These are phyloP conservation scores for Drosophila subpulchrella DNA, from an alignment of 1,140 invertebrate genomes.

Conservation along the genomic window DNA sequence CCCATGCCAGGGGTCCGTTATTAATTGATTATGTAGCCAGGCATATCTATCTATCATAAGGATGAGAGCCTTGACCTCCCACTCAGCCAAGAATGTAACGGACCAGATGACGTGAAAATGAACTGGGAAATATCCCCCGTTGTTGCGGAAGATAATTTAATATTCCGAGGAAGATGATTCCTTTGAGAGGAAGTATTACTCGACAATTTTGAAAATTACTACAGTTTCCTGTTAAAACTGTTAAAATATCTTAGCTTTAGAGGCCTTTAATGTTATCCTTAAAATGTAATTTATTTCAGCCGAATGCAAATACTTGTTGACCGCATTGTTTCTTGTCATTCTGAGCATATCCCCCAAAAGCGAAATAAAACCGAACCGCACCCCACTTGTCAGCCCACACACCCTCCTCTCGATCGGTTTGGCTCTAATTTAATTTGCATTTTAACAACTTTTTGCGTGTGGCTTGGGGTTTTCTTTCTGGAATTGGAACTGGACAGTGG, in stretches of 20 bases:
- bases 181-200: slow-evolving; percentile 14
- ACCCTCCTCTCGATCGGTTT: slow-evolving; percentile 55
- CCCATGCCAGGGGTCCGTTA: slow-evolving; percentile 39
- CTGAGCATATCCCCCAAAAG: slow-evolving; percentile 7
- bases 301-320: neutral
- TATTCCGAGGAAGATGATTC: neutral
- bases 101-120: slow-evolving; percentile 50
- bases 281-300: neutral
- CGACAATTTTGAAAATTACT: neutral
- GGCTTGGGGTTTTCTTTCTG: slow-evolving; percentile 57
- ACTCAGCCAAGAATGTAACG: slow-evolving; percentile 3
- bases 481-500: slow-evolving; percentile 31
- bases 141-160: slow-evolving; percentile 12
- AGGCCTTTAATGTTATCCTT: neutral
- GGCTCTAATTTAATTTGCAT: slow-evolving; percentile 83
- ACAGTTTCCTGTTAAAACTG: neutral
- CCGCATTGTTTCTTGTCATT: slow-evolving; percentile 17
- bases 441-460: slow-evolving; percentile 83
- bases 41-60: slow-evolving; percentile 51
- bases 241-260: neutral
- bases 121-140: slow-evolving; percentile 12
- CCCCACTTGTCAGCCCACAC: slow-evolving; percentile 50
- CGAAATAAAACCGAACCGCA: slow-evolving; percentile 19
- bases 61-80: slow-evolving; percentile 62
- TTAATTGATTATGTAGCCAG: slow-evolving; percentile 70